These are phyloP conservation scores for Sminthurides aquaticus DNA, from an alignment of 2,888 invertebrate genomes.

Conservation along the genomic window DNA sequence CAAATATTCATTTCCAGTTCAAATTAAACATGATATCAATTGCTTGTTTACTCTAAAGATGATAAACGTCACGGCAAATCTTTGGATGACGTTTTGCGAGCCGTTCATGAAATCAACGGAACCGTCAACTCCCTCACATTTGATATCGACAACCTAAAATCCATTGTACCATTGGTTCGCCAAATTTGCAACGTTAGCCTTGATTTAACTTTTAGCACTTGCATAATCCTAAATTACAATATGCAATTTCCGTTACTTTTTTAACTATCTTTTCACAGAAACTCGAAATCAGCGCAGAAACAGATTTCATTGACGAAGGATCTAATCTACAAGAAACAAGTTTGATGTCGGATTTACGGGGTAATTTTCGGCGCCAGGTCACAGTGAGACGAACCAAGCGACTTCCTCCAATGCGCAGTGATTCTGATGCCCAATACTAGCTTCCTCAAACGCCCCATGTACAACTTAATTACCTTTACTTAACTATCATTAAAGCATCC, in stretches of 20 bases:
- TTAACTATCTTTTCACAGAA: constrained; percentile 52
- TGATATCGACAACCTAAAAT: constrained; percentile 17
- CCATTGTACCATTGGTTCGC: constrained; percentile 12
- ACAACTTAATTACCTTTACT: too few species aligned
- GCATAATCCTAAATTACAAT: neutral
- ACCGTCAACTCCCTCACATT: constrained; percentile 1
- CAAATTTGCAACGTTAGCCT: constrained; percentile 14
- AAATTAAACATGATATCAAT: neutral
- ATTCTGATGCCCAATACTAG: constrained; percentile 9
- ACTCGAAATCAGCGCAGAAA: constrained; percentile 88
- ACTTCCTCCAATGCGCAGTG: constrained; percentile 11
- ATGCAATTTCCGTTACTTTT: neutral
- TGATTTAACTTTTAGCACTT: neutral
- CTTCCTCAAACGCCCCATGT: too few species aligned
- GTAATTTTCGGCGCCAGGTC: constrained; percentile 31
- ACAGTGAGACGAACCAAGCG: constrained; percentile 25
- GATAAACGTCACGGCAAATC: constrained; percentile 4
- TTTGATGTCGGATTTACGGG: constrained; percentile 37
- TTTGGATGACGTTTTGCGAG: constrained; percentile 11
- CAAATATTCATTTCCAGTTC: neutral
- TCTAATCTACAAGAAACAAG: constrained; percentile 37
- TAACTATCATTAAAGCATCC: too few species aligned
- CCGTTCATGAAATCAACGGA: neutral
- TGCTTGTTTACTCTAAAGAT: too few species aligned
- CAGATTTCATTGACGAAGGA: constrained; percentile 80